Evolutionary conservation across 2,888 invertebrate species (phyloP), one percentile per base, ranked within the genome.

Genomic region (Noctua janthina): DNA sequence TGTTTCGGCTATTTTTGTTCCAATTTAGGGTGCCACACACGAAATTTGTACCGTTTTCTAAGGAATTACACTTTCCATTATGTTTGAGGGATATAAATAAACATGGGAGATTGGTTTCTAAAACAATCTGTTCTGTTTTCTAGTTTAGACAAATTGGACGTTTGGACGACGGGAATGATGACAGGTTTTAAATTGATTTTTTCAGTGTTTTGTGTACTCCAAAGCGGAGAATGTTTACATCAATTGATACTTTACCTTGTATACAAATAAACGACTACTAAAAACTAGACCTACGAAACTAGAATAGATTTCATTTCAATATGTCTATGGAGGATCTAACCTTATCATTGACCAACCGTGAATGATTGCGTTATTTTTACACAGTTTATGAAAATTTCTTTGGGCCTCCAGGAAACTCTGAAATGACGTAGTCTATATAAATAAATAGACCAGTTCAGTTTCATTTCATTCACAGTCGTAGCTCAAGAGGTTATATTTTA

Each of bases 1-100:
- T 89, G 90, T 90, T 89, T 80, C 87, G 85, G 87, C 89, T 95
- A 95, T 96, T 96, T 95, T 91, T 80, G 94, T 93, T 90, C 73
- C 89, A 86, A 86, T 88, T 91, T 79, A 88, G 93, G 94, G 92
- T 89, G 91, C 89, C 88, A 86, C 88, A 88, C 87, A 88, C 81
- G 88, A 90, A 87, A 81, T 78, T 86, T 75, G 82, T 82, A 89
- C 78, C 77, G 4, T 90, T 92, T 91, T 84, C 82, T 78, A 84
- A 84, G 86, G 86, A 91, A 90, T 82, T 78, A 88, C 84, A 85
- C 75, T 83, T 76, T 86, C 74, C 76, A 87, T 87, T 85, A 81
- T 85, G 76, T 66, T 78, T 81, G 76, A 76, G 70, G 69, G 79
- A 81, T 79, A 87, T 81, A 88, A 84, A 89, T 88, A 87, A 78